Evolutionary conservation across 2,888 invertebrate species (phyloP).

Genomic region (Cenopis cana): DNA sequence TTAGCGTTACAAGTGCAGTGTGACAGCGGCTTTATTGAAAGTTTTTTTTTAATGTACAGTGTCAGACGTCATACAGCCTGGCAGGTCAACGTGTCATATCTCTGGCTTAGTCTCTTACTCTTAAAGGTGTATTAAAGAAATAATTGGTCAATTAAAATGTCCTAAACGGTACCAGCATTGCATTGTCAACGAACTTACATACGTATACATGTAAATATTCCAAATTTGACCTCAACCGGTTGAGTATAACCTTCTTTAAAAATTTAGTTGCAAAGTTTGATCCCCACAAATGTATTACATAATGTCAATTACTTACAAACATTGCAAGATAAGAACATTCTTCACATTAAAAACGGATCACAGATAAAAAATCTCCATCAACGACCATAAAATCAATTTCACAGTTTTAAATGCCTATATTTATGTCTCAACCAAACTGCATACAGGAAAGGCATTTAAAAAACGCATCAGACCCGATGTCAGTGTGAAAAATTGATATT

Average conservation of each 20-base stretch:
- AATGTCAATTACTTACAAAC: too few species aligned
- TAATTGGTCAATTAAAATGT: not conserved
- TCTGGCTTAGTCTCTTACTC: not conserved
- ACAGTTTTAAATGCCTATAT: conserved; percentile 37
- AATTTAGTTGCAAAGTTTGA: too few species aligned
- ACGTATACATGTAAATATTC: too few species aligned
- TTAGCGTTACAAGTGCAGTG: conserved; percentile 38
- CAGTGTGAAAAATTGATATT: conserved; percentile 74
- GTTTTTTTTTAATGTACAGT: conserved; percentile 7
- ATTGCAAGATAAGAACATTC: too few species aligned
- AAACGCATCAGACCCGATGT: conserved; percentile 56
- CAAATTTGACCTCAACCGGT: too few species aligned
- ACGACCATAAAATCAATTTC: conserved; percentile 27
- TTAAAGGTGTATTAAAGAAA: not conserved
- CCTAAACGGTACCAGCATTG: too few species aligned
- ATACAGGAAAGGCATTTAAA: conserved; percentile 42
- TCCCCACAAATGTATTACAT: too few species aligned
- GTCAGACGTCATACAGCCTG: not conserved
- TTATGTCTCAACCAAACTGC: conserved; percentile 37
- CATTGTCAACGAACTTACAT: too few species aligned
- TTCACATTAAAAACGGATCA: conserved; percentile 1
- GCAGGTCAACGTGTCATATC: not conserved
- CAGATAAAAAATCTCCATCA: conserved; percentile 14
- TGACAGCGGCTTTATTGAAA: conserved; percentile 39
- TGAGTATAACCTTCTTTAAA: too few species aligned